phyloP scores from a whole-genome alignment of 2,888 invertebrate species.

The Leuctra nigra region DNA sequence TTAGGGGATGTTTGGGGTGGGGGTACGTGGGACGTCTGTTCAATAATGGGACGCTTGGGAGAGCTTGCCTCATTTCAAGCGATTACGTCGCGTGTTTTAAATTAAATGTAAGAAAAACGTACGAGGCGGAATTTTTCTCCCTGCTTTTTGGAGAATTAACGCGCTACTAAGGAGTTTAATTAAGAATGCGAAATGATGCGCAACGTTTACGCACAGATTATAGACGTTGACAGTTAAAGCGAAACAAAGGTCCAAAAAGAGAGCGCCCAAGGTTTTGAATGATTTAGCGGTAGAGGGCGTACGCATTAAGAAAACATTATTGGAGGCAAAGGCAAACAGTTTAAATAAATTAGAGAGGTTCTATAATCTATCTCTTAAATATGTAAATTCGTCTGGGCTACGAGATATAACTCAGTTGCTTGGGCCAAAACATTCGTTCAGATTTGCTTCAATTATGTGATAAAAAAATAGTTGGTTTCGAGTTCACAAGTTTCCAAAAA shows the following conservation, averaged over 20 bases:
- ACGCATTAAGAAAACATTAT: constrained; percentile 14
- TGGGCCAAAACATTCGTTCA: background rate
- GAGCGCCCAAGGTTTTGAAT: constrained; percentile 2
- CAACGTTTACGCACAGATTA: background rate
- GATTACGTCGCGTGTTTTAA: constrained; percentile 18
- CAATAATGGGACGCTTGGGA: background rate
- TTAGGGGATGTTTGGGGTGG: background rate
- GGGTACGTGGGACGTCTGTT: background rate
- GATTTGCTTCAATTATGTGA: too few species aligned
- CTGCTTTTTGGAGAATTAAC: background rate
- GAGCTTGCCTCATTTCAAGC: constrained; percentile 8
- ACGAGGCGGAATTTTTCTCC: background rate
- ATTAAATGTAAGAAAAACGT: constrained; percentile 12
- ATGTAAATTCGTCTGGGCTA: constrained; percentile 10
- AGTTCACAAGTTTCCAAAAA: too few species aligned
- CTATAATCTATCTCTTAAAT: constrained; percentile 8
- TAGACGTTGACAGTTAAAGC: background rate
- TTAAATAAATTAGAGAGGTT: constrained; percentile 6
- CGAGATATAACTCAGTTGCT: background rate
- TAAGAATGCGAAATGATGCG: background rate
- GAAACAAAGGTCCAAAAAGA: background rate
- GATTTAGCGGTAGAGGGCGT: constrained; percentile 1
- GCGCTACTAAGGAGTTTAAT: background rate
- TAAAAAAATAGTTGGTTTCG: too few species aligned
- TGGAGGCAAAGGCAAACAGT: constrained; percentile 11